Conservation (phyloP, 2,888 invertebrate species). For the Rotaria macrura region DNA sequence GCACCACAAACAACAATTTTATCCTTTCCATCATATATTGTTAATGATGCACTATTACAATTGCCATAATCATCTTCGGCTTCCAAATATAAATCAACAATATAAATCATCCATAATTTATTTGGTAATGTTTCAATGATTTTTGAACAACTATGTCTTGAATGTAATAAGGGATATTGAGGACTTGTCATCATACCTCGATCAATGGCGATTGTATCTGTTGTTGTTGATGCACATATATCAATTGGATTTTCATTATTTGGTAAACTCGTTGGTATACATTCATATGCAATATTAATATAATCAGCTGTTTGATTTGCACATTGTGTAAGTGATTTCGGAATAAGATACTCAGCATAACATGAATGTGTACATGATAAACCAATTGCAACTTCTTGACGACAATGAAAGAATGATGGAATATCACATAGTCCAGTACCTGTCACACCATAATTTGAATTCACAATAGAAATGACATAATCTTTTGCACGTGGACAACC, state of each 20-base stretch:
- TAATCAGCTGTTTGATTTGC: constrained; percentile 23
- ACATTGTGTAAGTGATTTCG: constrained; percentile 17
- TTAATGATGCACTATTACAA: not conserved
- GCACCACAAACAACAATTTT: not conserved
- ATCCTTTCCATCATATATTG: not conserved
- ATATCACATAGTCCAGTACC: not conserved
- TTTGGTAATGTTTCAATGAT: not conserved
- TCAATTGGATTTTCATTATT: not conserved
- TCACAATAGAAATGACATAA: not conserved
- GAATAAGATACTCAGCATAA: not conserved
- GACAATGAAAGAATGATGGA: not conserved
- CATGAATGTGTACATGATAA: constrained; percentile 24
- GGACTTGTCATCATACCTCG: not conserved
- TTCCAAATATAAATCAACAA: not conserved
- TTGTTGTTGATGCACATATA: not conserved
- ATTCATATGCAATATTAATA: constrained; percentile 23
- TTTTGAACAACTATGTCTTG: not conserved
- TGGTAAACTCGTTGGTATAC: constrained; percentile 20
- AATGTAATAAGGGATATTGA: not conserved
- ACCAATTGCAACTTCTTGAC: not conserved
- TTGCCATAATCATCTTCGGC: not conserved
- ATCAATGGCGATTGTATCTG: not conserved
- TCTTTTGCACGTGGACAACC: not conserved
- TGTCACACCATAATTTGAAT: not conserved
- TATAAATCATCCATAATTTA: not conserved